These are phyloP conservation scores for Eufriesea mexicana DNA, from an alignment of 1,140 invertebrate species.

Conservation along the genomic window DNA sequence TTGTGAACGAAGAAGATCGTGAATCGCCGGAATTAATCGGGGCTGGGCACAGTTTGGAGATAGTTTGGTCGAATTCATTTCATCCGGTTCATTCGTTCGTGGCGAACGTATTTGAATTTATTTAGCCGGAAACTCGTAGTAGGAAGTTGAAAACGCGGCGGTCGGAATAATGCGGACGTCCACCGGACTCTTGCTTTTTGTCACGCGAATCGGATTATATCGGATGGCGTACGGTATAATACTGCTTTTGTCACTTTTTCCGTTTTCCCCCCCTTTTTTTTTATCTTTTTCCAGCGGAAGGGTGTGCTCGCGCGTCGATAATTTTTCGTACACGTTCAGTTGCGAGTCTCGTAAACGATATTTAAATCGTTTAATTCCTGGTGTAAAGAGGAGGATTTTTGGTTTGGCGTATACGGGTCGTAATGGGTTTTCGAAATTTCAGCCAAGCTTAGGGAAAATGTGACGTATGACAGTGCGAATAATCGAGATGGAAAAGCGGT, in stretches of 20 bases:
- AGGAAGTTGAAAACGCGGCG: neutral
- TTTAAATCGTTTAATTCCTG: neutral
- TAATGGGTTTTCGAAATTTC: too few species aligned
- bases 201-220: neutral
- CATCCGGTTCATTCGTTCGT: neutral
- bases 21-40: slow-evolving; percentile 24
- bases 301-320: neutral
- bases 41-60: neutral
- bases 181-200: neutral
- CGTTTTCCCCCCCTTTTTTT: too few species aligned
- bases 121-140: slow-evolving; percentile 6
- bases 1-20: slow-evolving; percentile 13
- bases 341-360: neutral
- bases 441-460: too few species aligned
- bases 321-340: neutral
- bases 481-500: too few species aligned
- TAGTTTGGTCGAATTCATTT: slow-evolving; percentile 25
- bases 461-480: too few species aligned
- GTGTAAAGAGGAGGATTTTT: neutral
- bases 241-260: neutral
- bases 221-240: neutral
- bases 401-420: neutral
- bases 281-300: neutral
- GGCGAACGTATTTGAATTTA: slow-evolving; percentile 19
- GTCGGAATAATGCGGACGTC: slow-evolving; percentile 7